phyloP scores from a whole-genome alignment of 2,797 vertebrate genomes.

The Heterohyrax brucei region DNA sequence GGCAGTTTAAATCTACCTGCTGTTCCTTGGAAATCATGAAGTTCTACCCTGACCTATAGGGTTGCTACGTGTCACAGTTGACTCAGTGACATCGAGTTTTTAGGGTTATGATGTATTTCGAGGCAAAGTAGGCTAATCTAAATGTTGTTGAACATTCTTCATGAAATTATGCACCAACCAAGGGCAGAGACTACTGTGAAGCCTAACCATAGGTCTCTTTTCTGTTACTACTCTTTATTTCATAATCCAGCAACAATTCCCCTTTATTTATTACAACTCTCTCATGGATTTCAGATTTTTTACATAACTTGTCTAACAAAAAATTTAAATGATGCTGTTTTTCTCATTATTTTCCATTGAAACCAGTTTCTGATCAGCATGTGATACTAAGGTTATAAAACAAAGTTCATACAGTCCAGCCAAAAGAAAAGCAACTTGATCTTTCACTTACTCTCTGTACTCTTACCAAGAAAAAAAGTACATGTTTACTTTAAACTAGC shows the following conservation, averaged over 20 bases:
- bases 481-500: background rate
- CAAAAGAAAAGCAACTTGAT: constrained; percentile 28
- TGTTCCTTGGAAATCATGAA: no score
- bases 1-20: no score
- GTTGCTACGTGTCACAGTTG: no score
- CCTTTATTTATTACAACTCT: background rate
- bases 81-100: no score
- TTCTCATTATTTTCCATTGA: background rate
- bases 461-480: background rate
- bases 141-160: background rate
- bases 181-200: background rate
- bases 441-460: background rate
- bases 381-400: background rate
- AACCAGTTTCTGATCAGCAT: background rate
- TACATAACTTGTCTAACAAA: background rate
- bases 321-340: background rate
- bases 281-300: background rate
- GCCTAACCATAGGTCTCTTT: background rate
- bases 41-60: no score
- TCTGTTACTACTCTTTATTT: background rate
- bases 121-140: background rate
- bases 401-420: background rate
- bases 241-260: background rate
- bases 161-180: background rate
- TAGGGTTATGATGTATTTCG: background rate